Conservation (phyloP, 1,140 invertebrate species). For the Grapholita molesta region DNA sequence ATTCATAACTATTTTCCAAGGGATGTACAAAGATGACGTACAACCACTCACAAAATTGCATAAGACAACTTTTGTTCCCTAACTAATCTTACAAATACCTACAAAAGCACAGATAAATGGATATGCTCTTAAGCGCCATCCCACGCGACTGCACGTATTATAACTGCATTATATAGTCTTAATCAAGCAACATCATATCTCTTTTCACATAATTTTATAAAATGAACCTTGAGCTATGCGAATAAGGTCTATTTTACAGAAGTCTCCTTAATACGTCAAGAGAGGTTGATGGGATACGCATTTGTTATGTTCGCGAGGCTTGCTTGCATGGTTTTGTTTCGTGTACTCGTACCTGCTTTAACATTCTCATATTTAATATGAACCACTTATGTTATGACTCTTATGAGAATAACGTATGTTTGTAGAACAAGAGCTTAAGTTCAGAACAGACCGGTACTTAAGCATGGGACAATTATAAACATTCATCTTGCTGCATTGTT, state of each 20-base stretch:
- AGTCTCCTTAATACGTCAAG: neutral
- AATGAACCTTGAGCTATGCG: neutral
- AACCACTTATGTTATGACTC: neutral
- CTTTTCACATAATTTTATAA: neutral
- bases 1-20: neutral
- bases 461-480: neutral
- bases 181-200: neutral
- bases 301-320: constrained; percentile 1
- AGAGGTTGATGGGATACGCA: neutral
- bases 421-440: neutral
- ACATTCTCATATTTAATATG: constrained; percentile 7
- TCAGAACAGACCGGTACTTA: neutral
- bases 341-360: neutral
- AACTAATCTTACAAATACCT: constrained; percentile 1
- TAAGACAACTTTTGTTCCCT: neutral
- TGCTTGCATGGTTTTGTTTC: neutral
- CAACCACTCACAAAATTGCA: neutral
- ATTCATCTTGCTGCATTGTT: neutral
- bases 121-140: neutral
- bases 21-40: neutral
- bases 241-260: neutral
- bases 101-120: constrained; percentile 4
- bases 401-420: neutral
- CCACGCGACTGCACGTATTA: constrained; percentile 1
- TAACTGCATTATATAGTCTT: constrained; percentile 4